phyloP scores from a whole-genome alignment of 2,888 invertebrate genomes.

The Mesorhabditis belari region DNA sequence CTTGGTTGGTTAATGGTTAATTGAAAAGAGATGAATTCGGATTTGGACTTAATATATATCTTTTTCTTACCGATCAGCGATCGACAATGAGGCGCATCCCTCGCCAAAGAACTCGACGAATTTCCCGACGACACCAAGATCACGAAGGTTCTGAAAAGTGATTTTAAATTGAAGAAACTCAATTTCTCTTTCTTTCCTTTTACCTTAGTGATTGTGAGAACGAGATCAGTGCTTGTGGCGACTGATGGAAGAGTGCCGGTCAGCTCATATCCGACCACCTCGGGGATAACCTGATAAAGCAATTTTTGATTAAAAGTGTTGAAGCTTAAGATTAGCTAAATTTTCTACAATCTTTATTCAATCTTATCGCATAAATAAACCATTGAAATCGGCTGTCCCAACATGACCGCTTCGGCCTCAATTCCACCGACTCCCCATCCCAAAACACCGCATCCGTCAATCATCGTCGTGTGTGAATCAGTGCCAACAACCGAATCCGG shows the following conservation, averaged over 20 bases:
- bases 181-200: background rate
- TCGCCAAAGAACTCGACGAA: conserved; percentile 98
- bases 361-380: conserved; percentile 34
- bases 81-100: conserved; percentile 79
- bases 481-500: conserved; percentile 92
- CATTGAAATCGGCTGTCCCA: conserved; percentile 95
- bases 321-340: background rate
- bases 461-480: conserved; percentile 98
- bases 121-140: conserved; percentile 91
- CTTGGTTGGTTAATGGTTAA: no score
- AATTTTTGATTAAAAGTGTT: background rate
- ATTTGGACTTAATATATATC: background rate
- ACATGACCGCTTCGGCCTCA: conserved; percentile 97
- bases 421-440: conserved; percentile 81
- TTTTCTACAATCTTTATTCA: background rate
- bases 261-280: conserved; percentile 88
- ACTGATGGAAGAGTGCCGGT: conserved; percentile 73
- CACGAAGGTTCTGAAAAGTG: conserved; percentile 69
- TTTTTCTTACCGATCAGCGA: conserved; percentile 70
- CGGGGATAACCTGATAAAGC: conserved; percentile 66
- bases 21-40: background rate
- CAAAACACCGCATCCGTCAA: conserved; percentile 73
- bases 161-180: no score
- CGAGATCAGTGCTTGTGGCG: conserved; percentile 90
- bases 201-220: conserved; percentile 88